Base-by-base conservation (phyloP, 2,888 invertebrate genomes). In the Thalpophila matura region DNA sequence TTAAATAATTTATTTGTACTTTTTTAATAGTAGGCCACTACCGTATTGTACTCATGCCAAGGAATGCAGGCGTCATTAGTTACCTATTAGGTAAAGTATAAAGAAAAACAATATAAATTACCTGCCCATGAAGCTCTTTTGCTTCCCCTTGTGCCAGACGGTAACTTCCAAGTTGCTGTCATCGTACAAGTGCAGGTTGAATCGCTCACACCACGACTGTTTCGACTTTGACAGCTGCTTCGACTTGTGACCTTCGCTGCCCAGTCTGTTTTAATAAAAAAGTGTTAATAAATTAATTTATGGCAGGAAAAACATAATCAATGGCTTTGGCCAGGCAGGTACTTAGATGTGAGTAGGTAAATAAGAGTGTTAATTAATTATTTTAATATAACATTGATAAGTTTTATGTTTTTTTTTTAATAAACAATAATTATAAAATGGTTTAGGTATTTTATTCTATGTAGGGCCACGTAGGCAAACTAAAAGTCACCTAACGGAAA, bases 61-160 rank as follows among this genome's bases (percentile, higher is more conserved):
- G n/a, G n/a, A n/a, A n/a, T n/a, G n/a, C n/a, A n/a, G n/a, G n/a
- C n/a, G n/a, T n/a, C n/a, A n/a, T n/a, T n/a, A n/a, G n/a, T n/a
- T n/a, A n/a, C n/a, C n/a, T n/a, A n/a, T n/a, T n/a, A n/a, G n/a
- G n/a, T n/a, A n/a, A n/a, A n/a, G n/a, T n/a, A 18, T 24, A 5
- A 26, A 16, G 1, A 20, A 6, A 12, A 1, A 26, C 14, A n/a
- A 4, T 12, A 5, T 29, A 20, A 12, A 22, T 40, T 80, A 94
- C 94, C 93, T 90, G 82, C 94, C 94, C 90, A 95, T 91, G 65
- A 94, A 95, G 61, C 85, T 90, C 73, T 94, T 95, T 78, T 93
- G 93, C 80, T 91, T 94, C 27, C 89, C 92, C 83, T 94, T 95
- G 68, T 92, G 90, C 94, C 93, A 94, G 26, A 94, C 89, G 47